Percentiles rank a stretch among this genome's conserved stretches.
These are phyloP conservation scores for Cheumatopsyche charites DNA, from an alignment of 1,140 invertebrate species.

Conservation along the genomic window DNA sequence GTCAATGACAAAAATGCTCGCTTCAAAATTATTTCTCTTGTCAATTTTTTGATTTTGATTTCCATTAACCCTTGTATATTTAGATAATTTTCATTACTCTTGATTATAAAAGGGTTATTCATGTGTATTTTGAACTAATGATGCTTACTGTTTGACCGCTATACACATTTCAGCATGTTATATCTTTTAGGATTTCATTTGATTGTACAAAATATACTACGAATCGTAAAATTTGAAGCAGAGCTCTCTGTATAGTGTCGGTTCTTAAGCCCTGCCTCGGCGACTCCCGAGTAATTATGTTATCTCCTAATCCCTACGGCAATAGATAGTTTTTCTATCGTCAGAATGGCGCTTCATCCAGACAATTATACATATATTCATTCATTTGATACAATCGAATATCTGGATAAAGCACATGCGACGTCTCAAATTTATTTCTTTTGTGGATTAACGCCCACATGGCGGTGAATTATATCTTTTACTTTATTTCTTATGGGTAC, in stretches of 20 bases:
- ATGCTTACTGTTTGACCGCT: slow-evolving; percentile 18
- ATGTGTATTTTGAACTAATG: background rate
- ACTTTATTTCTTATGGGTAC: slow-evolving; percentile 59
- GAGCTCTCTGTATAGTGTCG: slow-evolving; percentile 38
- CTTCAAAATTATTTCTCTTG: background rate
- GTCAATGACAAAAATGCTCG: slow-evolving; percentile 17
- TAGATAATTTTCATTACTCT: background rate
- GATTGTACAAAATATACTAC: background rate
- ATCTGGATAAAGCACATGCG: slow-evolving; percentile 12
- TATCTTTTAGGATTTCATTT: slow-evolving; percentile 17
- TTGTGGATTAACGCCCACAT: slow-evolving; percentile 30
- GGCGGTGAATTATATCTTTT: slow-evolving; percentile 48
- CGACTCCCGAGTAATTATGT: slow-evolving; percentile 48
- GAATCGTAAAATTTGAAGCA: slow-evolving; percentile 16
- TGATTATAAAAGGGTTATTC: too few relatives aligned
- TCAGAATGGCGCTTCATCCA: slow-evolving; percentile 25
- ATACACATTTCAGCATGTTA: slow-evolving; percentile 20
- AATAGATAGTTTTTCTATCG: slow-evolving; percentile 36
- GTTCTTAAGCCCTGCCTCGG: slow-evolving; percentile 46
- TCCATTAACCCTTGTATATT: too few relatives aligned
- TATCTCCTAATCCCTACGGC: slow-evolving; percentile 46
- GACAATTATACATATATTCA: background rate
- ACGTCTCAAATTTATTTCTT: slow-evolving; percentile 18
- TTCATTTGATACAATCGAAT: background rate
- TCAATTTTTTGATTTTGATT: background rate